Conservation (phyloP, 2,113 vertebrate species). For the Psammodynastes pulverulentus region DNA sequence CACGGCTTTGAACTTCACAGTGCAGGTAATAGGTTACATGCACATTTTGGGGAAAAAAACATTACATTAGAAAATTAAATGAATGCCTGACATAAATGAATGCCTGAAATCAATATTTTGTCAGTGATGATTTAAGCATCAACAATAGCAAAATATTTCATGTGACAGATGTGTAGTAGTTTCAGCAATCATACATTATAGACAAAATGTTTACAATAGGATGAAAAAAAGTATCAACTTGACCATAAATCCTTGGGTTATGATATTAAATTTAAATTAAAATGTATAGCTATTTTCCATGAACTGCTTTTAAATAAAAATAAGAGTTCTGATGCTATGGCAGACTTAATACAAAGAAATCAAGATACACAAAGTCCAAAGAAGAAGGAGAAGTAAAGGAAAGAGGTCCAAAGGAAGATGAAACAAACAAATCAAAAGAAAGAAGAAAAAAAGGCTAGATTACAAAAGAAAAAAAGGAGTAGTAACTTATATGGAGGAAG, state of each 20-base stretch:
- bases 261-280: not conserved
- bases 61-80: not conserved
- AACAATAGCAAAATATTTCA: not conserved
- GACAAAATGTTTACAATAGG: not conserved
- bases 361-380: not conserved
- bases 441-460: not conserved
- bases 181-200: not conserved
- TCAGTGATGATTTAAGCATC: not conserved
- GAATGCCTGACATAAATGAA: not conserved
- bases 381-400: not conserved
- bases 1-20: not conserved
- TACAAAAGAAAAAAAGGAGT: not conserved
- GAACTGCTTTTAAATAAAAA: not conserved
- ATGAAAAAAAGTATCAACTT: not conserved
- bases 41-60: not conserved
- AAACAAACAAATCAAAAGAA: not conserved
- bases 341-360: not conserved
- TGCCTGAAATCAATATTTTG: not conserved
- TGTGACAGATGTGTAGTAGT: not conserved
- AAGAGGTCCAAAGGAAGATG: not conserved
- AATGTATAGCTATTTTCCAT: not conserved
- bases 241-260: not conserved
- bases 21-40: not conserved
- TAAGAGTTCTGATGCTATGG: not conserved
- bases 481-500: not conserved